phyloP scores from a whole-genome alignment of 2,113 vertebrate genomes.

The Saguinus imperator region DNA sequence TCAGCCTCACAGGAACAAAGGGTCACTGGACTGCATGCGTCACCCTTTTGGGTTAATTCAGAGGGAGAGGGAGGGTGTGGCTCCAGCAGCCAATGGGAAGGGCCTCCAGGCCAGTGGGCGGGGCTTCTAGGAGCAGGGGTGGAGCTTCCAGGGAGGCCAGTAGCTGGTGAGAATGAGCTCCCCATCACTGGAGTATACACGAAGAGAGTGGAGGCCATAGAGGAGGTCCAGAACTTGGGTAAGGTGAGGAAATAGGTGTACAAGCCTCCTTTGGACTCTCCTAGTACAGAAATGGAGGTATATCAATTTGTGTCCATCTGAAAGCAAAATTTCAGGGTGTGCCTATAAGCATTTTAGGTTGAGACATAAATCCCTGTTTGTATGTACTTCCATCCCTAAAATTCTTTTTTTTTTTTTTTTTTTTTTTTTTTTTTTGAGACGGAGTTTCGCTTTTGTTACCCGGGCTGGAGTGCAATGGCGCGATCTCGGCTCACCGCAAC shows the following conservation, averaged over 20 bases:
- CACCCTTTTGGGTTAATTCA: fast-evolving
- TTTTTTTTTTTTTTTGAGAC: too few relatives aligned
- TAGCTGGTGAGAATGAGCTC: background rate
- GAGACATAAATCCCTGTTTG: background rate
- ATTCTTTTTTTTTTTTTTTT: background rate
- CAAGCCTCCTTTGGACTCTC: background rate
- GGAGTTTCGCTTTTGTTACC: too few relatives aligned
- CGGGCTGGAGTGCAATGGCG: too few relatives aligned
- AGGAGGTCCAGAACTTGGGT: background rate
- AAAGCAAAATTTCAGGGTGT: background rate
- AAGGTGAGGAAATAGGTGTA: background rate
- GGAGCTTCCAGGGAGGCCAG: background rate
- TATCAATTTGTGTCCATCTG: background rate
- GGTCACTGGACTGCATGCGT: background rate
- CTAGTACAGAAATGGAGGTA: background rate
- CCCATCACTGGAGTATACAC: background rate
- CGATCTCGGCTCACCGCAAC: too few relatives aligned
- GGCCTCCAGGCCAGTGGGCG: background rate
- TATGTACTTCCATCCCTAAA: background rate
- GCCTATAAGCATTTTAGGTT: background rate
- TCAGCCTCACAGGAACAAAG: fast-evolving
- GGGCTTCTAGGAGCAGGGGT: background rate
- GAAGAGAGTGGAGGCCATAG: background rate
- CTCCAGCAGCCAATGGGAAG: background rate
- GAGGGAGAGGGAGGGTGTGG: background rate